Evolutionary conservation across 2,113 vertebrate genomes (phyloP).

Genomic region (Bos javanicus): DNA sequence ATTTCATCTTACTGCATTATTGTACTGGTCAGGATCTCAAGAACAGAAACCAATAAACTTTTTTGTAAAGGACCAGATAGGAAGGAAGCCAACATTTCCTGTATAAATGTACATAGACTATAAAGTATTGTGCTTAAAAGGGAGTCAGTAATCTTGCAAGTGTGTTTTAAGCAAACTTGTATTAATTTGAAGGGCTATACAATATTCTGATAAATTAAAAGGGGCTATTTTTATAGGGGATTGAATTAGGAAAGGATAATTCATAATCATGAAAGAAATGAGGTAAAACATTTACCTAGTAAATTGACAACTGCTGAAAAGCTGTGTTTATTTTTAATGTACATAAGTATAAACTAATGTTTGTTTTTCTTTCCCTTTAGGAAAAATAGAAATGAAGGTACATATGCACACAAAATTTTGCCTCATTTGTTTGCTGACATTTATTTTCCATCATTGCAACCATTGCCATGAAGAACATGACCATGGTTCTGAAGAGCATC

Average conservation of each 20-base stretch:
- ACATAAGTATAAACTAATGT: not conserved
- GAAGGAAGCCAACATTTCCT: not conserved
- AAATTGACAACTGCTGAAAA: not conserved
- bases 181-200: not conserved
- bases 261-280: not conserved
- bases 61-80: not conserved
- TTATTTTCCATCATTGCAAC: slow-evolving; percentile 93
- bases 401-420: slow-evolving; percentile 96
- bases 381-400: slow-evolving; percentile 91
- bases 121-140: not conserved
- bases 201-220: not conserved
- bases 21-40: not conserved
- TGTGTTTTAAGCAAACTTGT: not conserved
- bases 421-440: slow-evolving; percentile 96
- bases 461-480: slow-evolving; percentile 89
- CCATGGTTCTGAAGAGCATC: slow-evolving; percentile 84
- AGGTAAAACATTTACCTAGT: not conserved
- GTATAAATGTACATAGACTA: not conserved
- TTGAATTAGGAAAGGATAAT: not conserved
- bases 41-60: not conserved
- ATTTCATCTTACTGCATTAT: not conserved
- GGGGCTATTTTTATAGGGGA: not conserved
- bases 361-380: slow-evolving; percentile 40
- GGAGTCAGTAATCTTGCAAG: not conserved
- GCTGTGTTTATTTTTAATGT: not conserved